Evolutionary conservation across 2,888 invertebrate genomes (phyloP).

Genomic region (Biston betularia): DNA sequence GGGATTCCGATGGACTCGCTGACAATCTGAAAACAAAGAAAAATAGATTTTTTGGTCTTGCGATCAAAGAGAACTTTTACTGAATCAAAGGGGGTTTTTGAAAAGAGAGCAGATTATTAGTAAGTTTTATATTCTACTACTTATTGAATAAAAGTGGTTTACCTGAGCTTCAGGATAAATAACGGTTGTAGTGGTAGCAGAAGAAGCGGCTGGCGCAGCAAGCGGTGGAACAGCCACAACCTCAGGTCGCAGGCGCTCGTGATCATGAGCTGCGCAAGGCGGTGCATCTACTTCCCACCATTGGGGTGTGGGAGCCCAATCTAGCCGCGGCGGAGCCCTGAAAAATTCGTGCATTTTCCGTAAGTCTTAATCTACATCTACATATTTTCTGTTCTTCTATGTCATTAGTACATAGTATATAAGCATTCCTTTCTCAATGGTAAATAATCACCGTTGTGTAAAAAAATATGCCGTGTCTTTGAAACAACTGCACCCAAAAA

Average conservation of each 20-base stretch:
- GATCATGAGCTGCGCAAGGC: slow-evolving; percentile 93
- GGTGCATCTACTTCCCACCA: slow-evolving; percentile 86
- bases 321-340: slow-evolving; percentile 76
- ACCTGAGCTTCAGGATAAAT: slow-evolving; percentile 97
- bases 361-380: background rate
- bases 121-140: background rate
- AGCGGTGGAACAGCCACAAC: slow-evolving; percentile 96
- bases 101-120: background rate
- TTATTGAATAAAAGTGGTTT: background rate
- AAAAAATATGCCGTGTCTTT: no score
- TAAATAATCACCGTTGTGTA: no score
- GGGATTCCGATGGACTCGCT: slow-evolving; percentile 98
- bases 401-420: background rate
- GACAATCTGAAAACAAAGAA: slow-evolving; percentile 90
- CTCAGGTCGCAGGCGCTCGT: slow-evolving; percentile 93
- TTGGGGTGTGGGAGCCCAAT: slow-evolving; percentile 83
- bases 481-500: no score
- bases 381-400: background rate
- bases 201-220: slow-evolving; percentile 95
- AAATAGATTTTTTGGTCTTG: background rate
- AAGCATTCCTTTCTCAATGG: background rate
- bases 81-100: background rate
- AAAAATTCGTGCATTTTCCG: slow-evolving; percentile 20
- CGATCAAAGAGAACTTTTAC: background rate
- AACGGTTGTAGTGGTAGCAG: slow-evolving; percentile 94